Base-by-base conservation (phyloP, 2,888 invertebrate species). In the Neoaliturus tenellus region DNA sequence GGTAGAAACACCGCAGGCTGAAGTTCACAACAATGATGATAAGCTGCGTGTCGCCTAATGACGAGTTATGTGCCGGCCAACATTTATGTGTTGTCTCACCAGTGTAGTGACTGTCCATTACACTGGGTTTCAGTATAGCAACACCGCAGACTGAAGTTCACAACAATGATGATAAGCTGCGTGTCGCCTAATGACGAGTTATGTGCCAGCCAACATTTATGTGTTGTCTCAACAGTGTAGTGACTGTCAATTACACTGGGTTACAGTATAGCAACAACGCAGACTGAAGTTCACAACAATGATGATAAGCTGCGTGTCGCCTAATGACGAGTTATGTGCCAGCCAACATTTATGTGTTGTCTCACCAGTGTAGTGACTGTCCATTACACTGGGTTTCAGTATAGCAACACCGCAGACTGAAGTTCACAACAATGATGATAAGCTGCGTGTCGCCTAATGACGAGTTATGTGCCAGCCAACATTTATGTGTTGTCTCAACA, bases 311-410 rank as follows among this genome's bases (percentile, higher is more conserved):
- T 17, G 25, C 62, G 28, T 28, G 25, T 25, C 12, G 31, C 62
- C 20, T 62, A 62, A 62, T 62, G 62, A 62, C 62, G 62, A 62
- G 62, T 62, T 28, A 62, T 62, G 62, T 62, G 25, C n/a, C 14
- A 31, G 25, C 20, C 31, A 62, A 62, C 62, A 62, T 62, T 51
- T 51, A 51, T 62, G 62, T 62, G 62, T 51, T 51, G 48, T 48
- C n/a, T 8, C 48, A 3, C 3, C 48, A 17, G 8, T 48, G 48
- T 39, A 39, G 58, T 14, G 4, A 25, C 58, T 25, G 58, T 58
- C 20, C 23, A 20, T 25, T 20, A 23, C 20, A 58, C 25, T 6
- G 14, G 23, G 25, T 3, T 25, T 3, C 4, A 8, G 58, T 58
- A 12, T 39, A 12, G 14, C 14, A 8, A 51, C 51, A 51, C 17